Conservation (phyloP, 2,113 vertebrate genomes). For the Salminus brasiliensis region DNA sequence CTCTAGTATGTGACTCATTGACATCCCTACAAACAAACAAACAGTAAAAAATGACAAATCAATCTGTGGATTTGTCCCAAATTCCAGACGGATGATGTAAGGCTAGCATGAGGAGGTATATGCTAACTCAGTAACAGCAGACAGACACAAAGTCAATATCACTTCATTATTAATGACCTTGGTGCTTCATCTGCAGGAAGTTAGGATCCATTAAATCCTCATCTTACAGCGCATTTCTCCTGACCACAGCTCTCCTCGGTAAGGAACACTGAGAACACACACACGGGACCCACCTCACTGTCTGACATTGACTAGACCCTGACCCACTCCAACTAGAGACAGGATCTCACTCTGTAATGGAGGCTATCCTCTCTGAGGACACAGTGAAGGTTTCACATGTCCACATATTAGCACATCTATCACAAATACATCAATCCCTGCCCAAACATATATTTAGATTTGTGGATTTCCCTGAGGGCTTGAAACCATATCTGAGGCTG, state of each 20-base stretch:
- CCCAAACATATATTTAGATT: background rate
- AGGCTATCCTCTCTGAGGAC: constrained; percentile 9
- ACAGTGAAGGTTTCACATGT: background rate
- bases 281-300: background rate
- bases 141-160: constrained; percentile 58
- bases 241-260: constrained; percentile 25
- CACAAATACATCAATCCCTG: background rate
- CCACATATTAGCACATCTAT: constrained; percentile 1
- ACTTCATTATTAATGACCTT: constrained; percentile 79
- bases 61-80: background rate
- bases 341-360: constrained; percentile 13
- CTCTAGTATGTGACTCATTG: too few species aligned
- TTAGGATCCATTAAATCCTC: constrained; percentile 66
- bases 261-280: constrained; percentile 16
- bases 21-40: too few species aligned
- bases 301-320: constrained; percentile 28
- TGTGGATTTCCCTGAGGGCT: background rate
- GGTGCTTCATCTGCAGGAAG: constrained; percentile 69
- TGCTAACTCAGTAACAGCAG: constrained; percentile 8
- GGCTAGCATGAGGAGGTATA: background rate
- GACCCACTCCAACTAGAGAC: constrained; percentile 25
- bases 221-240: constrained; percentile 62
- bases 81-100: constrained; percentile 18
- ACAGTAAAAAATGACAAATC: background rate
- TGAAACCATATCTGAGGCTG: background rate